These are phyloP conservation scores for Bos indicus DNA, from an alignment of 2,113 vertebrate species.

Conservation along the genomic window DNA sequence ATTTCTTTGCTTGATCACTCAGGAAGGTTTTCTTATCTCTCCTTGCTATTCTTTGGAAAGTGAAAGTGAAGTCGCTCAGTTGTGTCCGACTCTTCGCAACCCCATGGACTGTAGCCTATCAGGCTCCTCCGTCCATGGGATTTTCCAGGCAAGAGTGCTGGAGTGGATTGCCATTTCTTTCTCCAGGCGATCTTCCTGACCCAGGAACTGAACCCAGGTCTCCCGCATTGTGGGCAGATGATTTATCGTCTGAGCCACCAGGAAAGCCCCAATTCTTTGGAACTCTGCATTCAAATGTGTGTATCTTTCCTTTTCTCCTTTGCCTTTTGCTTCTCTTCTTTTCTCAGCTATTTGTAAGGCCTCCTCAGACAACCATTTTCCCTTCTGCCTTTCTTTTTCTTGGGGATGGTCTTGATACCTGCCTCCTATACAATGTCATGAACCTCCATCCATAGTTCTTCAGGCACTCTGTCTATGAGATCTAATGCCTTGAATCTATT, in stretches of 20 bases:
- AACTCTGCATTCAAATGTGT: background rate
- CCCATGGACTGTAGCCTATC: too few relatives aligned
- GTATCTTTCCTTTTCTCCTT: background rate
- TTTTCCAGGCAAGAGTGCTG: too few relatives aligned
- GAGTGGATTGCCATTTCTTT: too few relatives aligned
- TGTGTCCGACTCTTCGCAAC: too few relatives aligned
- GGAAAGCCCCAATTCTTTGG: background rate
- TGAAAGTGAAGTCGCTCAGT: too few relatives aligned
- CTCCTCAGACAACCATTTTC: background rate
- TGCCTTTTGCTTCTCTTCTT: background rate
- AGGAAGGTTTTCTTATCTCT: background rate
- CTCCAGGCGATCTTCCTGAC: too few relatives aligned
- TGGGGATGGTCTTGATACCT: background rate
- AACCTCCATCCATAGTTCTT: background rate
- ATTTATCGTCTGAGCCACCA: too few relatives aligned
- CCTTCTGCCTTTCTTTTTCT: background rate
- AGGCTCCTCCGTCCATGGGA: too few relatives aligned
- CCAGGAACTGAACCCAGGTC: too few relatives aligned
- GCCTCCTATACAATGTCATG: background rate
- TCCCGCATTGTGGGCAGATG: too few relatives aligned
- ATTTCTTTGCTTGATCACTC: background rate
- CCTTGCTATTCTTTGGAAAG: background rate
- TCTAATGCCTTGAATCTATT: background rate
- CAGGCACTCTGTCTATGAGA: background rate
- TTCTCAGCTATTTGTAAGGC: background rate